Base-by-base conservation (phyloP, 2,113 vertebrate species). In the Peromyscus leucopus region DNA sequence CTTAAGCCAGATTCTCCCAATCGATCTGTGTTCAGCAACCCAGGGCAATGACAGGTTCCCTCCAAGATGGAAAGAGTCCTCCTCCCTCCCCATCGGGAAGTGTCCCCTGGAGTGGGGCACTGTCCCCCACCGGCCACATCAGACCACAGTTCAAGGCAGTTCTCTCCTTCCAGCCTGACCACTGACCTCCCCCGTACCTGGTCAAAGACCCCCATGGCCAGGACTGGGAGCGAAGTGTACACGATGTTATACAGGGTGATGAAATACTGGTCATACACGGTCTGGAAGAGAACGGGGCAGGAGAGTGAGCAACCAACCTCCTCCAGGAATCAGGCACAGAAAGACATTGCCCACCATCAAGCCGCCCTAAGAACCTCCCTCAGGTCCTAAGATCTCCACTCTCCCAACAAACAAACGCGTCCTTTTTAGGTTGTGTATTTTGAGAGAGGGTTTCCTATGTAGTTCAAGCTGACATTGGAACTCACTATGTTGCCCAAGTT, bases 211-310 rank as follows among this genome's bases (percentile, higher is more conserved):
- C 99, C 99, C 99, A 99, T 99, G 93, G 99, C 99, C 95, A 99
- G 99, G 95, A 99, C 99, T 0, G 99, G 99, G 96, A 99, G 99
- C 1, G 99, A 99, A 0, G 99, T 99, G 98, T 99, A 99, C 92
- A 99, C 99, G 0, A 99, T 99, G 98, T 99, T 99, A 98, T 99
- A 99, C 3, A 99, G 99, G 0, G 99, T 99, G 98, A 99, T 99
- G 98, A 99, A 99, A 97, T 99, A 99, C 97, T 99, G 99, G 98
- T 99, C 99, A 2, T 99, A 99, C 42, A 99, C 99, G 0, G 99
- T 99, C 99, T 99, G 63, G 9, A 94, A 97, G 91, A 67, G 17
- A 96, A 61, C 0, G 17, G 26, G 42, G 28, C 2, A 0, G 19
- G 59, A n/a, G 4, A 46, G 12, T 80, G 10, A 78, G 19, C 9